Evolutionary conservation across 2,113 vertebrate species (phyloP).

Genomic region (Buteo buteo): DNA sequence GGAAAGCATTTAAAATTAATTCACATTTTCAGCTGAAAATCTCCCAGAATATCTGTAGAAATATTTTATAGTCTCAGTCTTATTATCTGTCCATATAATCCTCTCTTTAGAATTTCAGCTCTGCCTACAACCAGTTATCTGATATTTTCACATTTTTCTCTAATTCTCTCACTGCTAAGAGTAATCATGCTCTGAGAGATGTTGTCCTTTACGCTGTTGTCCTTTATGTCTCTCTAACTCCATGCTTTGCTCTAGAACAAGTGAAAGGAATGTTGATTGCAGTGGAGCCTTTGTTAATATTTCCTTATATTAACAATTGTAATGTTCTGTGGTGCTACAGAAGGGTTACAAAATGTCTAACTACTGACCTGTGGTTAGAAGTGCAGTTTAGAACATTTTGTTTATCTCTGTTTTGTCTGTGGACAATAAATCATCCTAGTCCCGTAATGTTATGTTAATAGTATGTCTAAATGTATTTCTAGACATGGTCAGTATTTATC

Average conservation of each 20-base stretch:
- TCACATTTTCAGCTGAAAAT: not conserved
- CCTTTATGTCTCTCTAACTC: not conserved
- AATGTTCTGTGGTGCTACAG: not conserved
- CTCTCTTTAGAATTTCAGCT: not conserved
- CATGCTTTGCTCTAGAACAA: not conserved
- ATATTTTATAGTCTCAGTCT: not conserved
- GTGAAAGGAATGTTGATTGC: not conserved
- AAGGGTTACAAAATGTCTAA: not conserved
- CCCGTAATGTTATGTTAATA: not conserved
- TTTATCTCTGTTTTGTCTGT: not conserved
- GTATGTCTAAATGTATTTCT: not conserved
- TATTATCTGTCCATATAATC: not conserved
- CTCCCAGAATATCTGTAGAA: not conserved
- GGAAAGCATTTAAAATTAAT: not conserved
- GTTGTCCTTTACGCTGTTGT: not conserved
- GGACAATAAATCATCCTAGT: not conserved
- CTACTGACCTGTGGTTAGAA: not conserved
- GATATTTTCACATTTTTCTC: not conserved
- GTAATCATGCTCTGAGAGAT: not conserved
- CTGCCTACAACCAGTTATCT: not conserved
- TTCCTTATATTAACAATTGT: not conserved
- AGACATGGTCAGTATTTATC: not conserved
- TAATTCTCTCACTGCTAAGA: not conserved
- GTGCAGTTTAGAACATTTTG: not conserved
- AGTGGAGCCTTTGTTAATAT: not conserved